These are phyloP conservation scores for Acestrorhynchus altus DNA, from an alignment of 2,797 vertebrate genomes.

Conservation along the genomic window DNA sequence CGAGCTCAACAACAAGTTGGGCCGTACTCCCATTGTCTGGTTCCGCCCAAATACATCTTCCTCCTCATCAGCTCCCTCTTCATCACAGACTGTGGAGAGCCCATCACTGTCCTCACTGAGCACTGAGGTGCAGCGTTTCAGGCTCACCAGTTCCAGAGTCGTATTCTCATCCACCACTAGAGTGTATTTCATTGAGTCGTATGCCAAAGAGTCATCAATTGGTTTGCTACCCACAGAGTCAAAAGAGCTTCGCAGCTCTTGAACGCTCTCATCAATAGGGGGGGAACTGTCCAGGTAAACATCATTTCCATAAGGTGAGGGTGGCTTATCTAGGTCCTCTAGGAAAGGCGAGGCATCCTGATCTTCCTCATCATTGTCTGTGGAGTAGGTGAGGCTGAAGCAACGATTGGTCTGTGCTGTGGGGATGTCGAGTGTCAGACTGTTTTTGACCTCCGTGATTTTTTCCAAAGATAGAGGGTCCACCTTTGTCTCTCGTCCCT, in stretches of 20 bases:
- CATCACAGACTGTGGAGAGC: constrained; percentile 84
- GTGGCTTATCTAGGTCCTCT: constrained; percentile 65
- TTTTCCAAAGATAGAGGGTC: constrained; percentile 75
- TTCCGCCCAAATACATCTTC: constrained; percentile 64
- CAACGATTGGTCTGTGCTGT: constrained; percentile 88
- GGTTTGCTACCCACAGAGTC: constrained; percentile 64
- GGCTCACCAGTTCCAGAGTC: constrained; percentile 94
- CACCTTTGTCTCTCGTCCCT: constrained; percentile 75
- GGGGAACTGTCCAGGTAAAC: constrained; percentile 78
- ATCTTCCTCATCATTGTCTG: constrained; percentile 82
- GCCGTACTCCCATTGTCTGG: constrained; percentile 65
- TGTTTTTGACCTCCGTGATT: constrained; percentile 77
- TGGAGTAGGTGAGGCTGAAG: constrained; percentile 86
- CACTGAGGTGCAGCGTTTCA: constrained; percentile 91
- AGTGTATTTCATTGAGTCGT: constrained; percentile 97
- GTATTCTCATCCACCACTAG: constrained; percentile 98
- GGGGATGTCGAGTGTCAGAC: constrained; percentile 80
- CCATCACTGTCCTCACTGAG: constrained; percentile 89
- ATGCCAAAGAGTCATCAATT: constrained; percentile 89
- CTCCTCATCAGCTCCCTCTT: constrained; percentile 73
- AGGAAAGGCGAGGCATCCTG: constrained; percentile 75
- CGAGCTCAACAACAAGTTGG: constrained; percentile 79
- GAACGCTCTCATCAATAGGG: constrained; percentile 78
- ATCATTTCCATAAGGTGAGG: constrained; percentile 74
- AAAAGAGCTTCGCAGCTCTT: constrained; percentile 69